phyloP scores from a whole-genome alignment of 2,797 vertebrate genomes.

The Varecia variegata region DNA sequence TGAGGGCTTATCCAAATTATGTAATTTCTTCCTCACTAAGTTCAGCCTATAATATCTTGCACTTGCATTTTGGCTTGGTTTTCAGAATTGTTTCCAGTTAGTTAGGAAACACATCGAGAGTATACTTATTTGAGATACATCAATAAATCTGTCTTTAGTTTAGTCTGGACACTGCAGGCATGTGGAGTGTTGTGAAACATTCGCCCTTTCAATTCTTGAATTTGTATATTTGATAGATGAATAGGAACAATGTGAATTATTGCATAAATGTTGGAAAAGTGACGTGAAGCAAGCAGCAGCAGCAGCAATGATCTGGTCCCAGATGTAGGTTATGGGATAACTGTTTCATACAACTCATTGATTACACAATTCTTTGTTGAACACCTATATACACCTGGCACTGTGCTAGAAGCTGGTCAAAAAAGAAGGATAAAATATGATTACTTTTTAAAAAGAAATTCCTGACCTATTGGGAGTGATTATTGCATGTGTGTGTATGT shows the following conservation, averaged over 20 bases:
- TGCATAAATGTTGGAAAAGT: not conserved
- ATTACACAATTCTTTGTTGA: not conserved
- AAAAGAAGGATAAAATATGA: not conserved
- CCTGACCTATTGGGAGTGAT: not conserved
- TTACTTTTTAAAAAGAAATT: not conserved
- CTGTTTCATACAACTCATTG: not conserved
- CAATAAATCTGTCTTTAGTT: not conserved
- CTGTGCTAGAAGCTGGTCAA: not conserved
- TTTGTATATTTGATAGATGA: not conserved
- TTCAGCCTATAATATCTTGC: not conserved
- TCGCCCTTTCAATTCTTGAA: not conserved
- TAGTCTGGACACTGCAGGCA: not conserved
- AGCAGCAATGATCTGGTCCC: not conserved
- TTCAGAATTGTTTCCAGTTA: not conserved
- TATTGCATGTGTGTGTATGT: not conserved
- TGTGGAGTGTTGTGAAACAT: not conserved
- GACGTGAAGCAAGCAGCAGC: not conserved
- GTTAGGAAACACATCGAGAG: not conserved
- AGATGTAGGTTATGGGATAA: not conserved
- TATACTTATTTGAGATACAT: not conserved
- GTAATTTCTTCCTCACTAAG: not conserved
- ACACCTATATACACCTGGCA: not conserved
- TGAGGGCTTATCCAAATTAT: not conserved
- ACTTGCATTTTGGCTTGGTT: conserved; percentile 6
- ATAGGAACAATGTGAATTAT: not conserved